A percentile compares a stretch with the other conserved stretches of the same genome.
Evolutionary conservation across 2,113 vertebrate species (phyloP).

Genomic region (Mystacornis crossleyi): DNA sequence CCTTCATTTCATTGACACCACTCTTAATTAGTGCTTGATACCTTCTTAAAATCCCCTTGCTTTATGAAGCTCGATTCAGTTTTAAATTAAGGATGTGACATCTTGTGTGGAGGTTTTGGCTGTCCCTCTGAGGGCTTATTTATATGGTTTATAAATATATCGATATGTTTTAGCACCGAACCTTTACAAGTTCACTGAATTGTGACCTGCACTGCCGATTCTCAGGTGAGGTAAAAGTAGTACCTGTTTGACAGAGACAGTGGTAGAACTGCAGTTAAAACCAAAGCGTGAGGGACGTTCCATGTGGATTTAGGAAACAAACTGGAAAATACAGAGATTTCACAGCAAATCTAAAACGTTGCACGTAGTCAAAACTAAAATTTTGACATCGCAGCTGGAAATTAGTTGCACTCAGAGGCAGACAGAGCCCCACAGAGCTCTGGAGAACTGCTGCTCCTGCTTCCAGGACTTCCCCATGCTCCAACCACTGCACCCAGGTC

Average conservation of each 20-base stretch:
- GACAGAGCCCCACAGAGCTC: neutral
- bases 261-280: neutral
- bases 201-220: neutral
- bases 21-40: neutral
- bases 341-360: neutral
- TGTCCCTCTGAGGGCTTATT: neutral
- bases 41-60: neutral
- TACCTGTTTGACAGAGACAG: neutral
- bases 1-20: neutral
- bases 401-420: neutral
- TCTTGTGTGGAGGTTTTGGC: neutral
- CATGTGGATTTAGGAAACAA: neutral
- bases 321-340: neutral
- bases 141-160: neutral
- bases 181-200: neutral
- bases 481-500: neutral
- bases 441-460: neutral
- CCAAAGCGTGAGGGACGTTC: neutral
- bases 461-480: neutral
- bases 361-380: neutral
- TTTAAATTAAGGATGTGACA: neutral
- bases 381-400: neutral
- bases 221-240: neutral
- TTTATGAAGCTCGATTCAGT: neutral
- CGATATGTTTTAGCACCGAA: neutral